A percentile compares a stretch with the other conserved stretches of the same genome.
Evolutionary conservation across 2,113 vertebrate genomes (phyloP).

Genomic region (Mixornis gularis): DNA sequence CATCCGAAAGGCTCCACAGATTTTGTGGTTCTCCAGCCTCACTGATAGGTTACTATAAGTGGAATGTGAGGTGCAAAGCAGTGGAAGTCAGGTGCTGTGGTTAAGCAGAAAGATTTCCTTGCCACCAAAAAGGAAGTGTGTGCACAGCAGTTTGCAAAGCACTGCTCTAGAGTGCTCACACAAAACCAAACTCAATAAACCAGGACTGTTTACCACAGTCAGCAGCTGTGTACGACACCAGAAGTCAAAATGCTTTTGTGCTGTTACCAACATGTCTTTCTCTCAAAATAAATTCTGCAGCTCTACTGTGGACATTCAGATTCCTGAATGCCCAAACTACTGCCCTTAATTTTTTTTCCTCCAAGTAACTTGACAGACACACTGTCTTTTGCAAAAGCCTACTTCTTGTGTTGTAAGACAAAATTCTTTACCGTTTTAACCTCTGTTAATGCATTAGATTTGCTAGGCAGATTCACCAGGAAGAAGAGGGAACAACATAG

Average conservation of each 20-base stretch:
- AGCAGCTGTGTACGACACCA: not conserved
- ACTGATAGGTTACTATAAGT: not conserved
- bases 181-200: not conserved
- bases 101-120: not conserved
- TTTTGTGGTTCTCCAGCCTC: not conserved
- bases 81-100: not conserved
- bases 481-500: not conserved
- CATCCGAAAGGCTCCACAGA: not conserved
- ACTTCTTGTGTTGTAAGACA: not conserved
- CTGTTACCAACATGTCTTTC: not conserved
- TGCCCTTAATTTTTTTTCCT: not conserved
- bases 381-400: not conserved
- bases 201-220: not conserved
- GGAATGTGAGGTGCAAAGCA: not conserved
- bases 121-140: not conserved
- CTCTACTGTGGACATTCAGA: not conserved
- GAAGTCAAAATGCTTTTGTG: not conserved
- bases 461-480: not conserved
- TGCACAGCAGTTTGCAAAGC: not conserved
- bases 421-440: not conserved
- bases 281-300: not conserved
- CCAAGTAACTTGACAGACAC: not conserved
- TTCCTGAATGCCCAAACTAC: not conserved
- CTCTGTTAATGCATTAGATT: not conserved
- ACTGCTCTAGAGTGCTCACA: not conserved